Evolutionary conservation across 1,140 invertebrate genomes (phyloP).

Genomic region (Lasioglossum baleicum): DNA sequence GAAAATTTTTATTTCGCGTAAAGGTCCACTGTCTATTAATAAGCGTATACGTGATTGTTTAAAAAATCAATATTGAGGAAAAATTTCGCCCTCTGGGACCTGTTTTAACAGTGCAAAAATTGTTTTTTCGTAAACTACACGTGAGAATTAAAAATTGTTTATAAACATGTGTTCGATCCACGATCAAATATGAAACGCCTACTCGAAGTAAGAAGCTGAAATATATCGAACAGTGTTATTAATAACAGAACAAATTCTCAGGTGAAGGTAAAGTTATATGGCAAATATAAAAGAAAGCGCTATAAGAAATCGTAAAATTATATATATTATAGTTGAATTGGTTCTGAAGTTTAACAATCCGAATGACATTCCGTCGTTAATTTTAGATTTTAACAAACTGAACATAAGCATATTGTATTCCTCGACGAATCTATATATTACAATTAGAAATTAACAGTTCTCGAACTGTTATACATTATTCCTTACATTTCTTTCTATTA

Average conservation of each 20-base stretch:
- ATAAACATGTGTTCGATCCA: too few species aligned
- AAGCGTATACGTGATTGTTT: too few species aligned
- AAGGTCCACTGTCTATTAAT: too few species aligned
- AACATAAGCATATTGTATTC: not conserved
- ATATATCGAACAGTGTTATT: not conserved
- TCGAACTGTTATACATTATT: not conserved
- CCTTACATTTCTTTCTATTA: not conserved
- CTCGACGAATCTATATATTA: not conserved
- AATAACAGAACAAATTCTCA: slow-evolving; percentile 2
- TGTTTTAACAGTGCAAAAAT: too few species aligned
- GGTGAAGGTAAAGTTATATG: slow-evolving; percentile 2
- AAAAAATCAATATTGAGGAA: too few species aligned
- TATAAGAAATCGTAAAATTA: not conserved
- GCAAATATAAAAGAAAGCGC: not conserved
- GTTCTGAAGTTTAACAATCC: not conserved
- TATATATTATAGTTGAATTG: not conserved
- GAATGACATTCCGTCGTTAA: not conserved
- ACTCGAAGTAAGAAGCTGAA: too few species aligned
- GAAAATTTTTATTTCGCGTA: too few species aligned
- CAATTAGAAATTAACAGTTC: not conserved
- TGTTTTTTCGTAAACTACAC: too few species aligned
- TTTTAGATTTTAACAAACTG: not conserved
- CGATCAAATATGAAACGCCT: too few species aligned
- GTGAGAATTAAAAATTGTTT: too few species aligned
- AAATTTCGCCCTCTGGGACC: too few species aligned